Percentiles rank a stretch among this genome's conserved stretches.
These are phyloP conservation scores for Mylabris sibirica DNA, from an alignment of 2,888 invertebrate genomes.

Conservation along the genomic window DNA sequence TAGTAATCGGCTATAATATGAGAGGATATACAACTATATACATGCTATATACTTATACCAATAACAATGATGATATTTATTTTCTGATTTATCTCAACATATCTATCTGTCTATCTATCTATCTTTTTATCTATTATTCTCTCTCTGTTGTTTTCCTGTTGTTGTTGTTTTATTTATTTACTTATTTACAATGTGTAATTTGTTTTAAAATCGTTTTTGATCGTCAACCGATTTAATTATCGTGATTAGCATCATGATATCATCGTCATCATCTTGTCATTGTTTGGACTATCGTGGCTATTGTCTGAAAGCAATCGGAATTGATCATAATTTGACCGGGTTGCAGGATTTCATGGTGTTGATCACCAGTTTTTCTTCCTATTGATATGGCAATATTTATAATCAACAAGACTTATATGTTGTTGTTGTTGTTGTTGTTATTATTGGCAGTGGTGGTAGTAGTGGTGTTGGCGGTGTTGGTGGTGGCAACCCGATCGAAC, in stretches of 20 bases:
- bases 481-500: conserved; percentile 5
- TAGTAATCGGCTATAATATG: conserved; percentile 21
- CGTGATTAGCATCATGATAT: neutral
- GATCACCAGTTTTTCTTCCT: neutral
- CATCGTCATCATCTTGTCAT: neutral
- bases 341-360: neutral
- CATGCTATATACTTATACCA: neutral
- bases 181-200: neutral
- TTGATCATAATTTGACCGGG: neutral
- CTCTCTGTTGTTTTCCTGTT: neutral
- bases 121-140: neutral
- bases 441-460: neutral
- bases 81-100: neutral
- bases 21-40: neutral
- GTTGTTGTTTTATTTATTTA: neutral
- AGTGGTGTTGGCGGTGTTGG: neutral
- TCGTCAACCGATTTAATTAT: neutral
- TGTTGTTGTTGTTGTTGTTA: conserved; percentile 4
- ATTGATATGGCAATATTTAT: neutral
- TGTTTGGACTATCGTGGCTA: neutral
- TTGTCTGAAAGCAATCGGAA: neutral
- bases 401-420: neutral
- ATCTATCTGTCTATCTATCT: neutral
- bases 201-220: neutral
- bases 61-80: conserved; percentile 8